Base-by-base conservation (phyloP, 1,140 invertebrate species). In the Eurosta solidaginis region DNA sequence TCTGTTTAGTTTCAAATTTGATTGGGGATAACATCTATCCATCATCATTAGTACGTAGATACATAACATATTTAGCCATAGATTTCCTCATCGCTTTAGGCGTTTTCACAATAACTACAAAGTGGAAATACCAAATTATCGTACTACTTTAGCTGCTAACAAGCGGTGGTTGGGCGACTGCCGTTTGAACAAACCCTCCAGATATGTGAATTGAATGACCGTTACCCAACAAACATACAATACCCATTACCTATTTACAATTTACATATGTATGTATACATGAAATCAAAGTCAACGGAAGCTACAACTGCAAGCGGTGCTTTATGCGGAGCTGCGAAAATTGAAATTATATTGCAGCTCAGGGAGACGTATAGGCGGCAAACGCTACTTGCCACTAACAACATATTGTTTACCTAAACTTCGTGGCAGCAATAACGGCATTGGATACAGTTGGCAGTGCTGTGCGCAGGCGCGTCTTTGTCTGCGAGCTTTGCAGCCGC, bases 101-200 rank as follows among this genome's bases (percentile, higher is more conserved):
- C 59, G 33, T 25, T 33, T 59, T 33, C 54, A 59, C 33, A 22
- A 40, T 68, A 20, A 10, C 59, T 40, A 10, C 36, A 68, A 68
- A 68, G 33, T 33, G 59, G 59, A 68, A 68, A 40, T 68, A 40
- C 33, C 59, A 68, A 68, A 68, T 68, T 68, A 68, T 68, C 59
- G 40, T 20, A 68, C 59, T 68, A 22, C 59, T 68, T 59, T 59
- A 59, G 33, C 29, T 59, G 54, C 33, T 59, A 59, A 68, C 59
- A 68, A 36, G 29, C 50, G 3, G 6, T 6, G 12, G 50, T 6
- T 25, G 14, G 1, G 10, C 9, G 50, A 54, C 12, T 1, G 14
- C 45, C 3, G 14, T 14, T 1, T 3, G 3, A 47, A n/a, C 7
- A 47, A 47, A 47, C 45, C 45, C 7, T 5, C 45, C 3, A 47